A percentile compares a stretch with the other conserved stretches of the same genome.
Conservation (phyloP, 1,140 invertebrate genomes). For the Leptinotarsa undecemlineata region DNA sequence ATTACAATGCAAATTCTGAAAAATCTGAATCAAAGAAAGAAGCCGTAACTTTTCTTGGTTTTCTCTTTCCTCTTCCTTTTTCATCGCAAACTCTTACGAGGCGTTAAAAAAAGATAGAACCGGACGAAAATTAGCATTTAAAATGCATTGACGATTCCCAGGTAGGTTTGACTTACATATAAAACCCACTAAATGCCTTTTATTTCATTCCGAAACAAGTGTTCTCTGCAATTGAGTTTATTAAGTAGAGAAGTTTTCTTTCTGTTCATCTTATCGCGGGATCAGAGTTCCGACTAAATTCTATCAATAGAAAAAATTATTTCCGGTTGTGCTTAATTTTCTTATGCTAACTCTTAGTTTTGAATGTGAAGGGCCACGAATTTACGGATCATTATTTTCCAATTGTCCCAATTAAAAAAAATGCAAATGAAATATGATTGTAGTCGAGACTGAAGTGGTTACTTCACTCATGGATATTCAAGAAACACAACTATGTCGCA, state of each 20-base stretch:
- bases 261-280: neutral
- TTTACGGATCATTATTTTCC: too few species aligned
- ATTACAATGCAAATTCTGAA: slow-evolving; percentile 25
- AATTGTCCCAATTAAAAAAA: too few species aligned
- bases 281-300: neutral
- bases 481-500: too few species aligned
- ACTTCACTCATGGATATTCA: too few species aligned
- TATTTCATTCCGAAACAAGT: slow-evolving; percentile 1
- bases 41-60: neutral
- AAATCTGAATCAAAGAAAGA: slow-evolving; percentile 21
- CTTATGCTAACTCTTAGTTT: too few species aligned
- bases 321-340: too few species aligned
- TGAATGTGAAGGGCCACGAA: too few species aligned
- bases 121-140: slow-evolving; percentile 13
- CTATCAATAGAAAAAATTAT: neutral
- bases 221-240: slow-evolving; percentile 6
- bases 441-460: too few species aligned
- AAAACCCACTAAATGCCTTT: slow-evolving; percentile 9
- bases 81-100: slow-evolving; percentile 6
- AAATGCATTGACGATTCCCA: slow-evolving; percentile 20
- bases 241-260: slow-evolving; percentile 5
- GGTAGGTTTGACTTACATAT: slow-evolving; percentile 20
- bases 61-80: neutral
- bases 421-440: too few species aligned
- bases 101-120: neutral